Conservation (phyloP, 2,113 vertebrate genomes). For the Ginglymostoma cirratum region DNA sequence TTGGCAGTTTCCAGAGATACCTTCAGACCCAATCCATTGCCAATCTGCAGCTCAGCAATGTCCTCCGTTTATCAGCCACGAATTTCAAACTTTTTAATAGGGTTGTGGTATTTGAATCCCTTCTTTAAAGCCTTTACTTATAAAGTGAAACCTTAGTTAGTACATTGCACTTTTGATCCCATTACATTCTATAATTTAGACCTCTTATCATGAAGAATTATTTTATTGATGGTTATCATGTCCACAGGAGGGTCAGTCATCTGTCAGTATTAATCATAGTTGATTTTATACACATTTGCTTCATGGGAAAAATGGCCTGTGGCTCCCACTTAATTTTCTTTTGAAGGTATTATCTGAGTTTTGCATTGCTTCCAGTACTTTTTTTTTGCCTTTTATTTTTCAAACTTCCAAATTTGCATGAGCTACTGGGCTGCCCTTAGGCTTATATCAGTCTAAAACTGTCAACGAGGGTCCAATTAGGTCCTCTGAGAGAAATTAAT, state of each 20-base stretch:
- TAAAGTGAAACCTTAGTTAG: neutral
- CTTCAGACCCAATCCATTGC: neutral
- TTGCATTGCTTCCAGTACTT: neutral
- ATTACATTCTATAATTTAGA: neutral
- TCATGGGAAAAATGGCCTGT: slow-evolving; percentile 15
- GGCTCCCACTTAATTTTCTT: slow-evolving; percentile 12
- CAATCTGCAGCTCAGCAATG: neutral
- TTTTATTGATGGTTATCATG: slow-evolving; percentile 16
- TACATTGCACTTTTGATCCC: neutral
- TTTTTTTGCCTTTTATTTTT: slow-evolving; percentile 18
- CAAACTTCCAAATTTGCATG: slow-evolving; percentile 24
- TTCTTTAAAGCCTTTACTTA: neutral
- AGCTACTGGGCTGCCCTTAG: slow-evolving; percentile 23
- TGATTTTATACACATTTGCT: slow-evolving; percentile 9
- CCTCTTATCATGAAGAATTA: neutral
- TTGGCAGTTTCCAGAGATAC: neutral
- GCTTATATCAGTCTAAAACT: slow-evolving; percentile 24
- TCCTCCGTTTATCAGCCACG: neutral
- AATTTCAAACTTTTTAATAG: neutral
- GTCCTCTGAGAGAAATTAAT: slow-evolving; percentile 11
- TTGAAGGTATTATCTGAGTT: slow-evolving; percentile 17
- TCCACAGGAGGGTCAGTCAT: neutral
- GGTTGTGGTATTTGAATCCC: neutral
- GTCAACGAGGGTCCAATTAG: neutral
- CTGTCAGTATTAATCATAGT: slow-evolving; percentile 23